Percentiles rank a stretch among this genome's conserved stretches.
Conservation (phyloP, 2,113 vertebrate species). For the Oryctolagus cuniculus region DNA sequence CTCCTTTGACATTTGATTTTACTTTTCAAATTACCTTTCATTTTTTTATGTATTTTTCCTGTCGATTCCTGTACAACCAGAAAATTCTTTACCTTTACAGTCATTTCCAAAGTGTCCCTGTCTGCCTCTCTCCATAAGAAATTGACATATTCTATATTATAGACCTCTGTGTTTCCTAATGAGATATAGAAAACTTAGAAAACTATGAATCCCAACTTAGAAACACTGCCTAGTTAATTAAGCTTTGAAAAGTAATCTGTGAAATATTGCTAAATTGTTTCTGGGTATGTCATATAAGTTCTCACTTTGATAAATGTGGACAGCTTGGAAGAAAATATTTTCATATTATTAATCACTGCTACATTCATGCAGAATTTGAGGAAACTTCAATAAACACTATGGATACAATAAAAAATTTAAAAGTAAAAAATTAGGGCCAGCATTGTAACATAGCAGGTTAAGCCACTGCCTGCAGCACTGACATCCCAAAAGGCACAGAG, state of each 20-base stretch:
- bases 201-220: background rate
- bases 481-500: too few relatives aligned
- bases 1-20: slow-evolving; percentile 39
- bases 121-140: background rate
- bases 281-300: background rate
- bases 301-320: background rate
- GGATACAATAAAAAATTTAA: background rate
- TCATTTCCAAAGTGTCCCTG: background rate
- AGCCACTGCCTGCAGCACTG: too few relatives aligned
- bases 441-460: too few relatives aligned
- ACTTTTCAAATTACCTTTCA: slow-evolving; percentile 53
- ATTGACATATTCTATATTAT: background rate
- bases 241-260: slow-evolving; percentile 37
- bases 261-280: slow-evolving; percentile 38
- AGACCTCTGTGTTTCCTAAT: slow-evolving; percentile 29
- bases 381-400: background rate
- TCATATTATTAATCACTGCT: slow-evolving; percentile 47
- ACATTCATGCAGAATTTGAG: slow-evolving; percentile 47
- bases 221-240: slow-evolving; percentile 47
- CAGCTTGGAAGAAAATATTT: slow-evolving; percentile 45
- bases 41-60: slow-evolving; percentile 37
- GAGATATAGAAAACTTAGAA: slow-evolving; percentile 31
- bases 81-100: background rate
- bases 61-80: background rate
- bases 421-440: too few relatives aligned